These are phyloP conservation scores for Pseudocheirus occidentalis DNA, from an alignment of 2,797 vertebrate species.

Conservation along the genomic window DNA sequence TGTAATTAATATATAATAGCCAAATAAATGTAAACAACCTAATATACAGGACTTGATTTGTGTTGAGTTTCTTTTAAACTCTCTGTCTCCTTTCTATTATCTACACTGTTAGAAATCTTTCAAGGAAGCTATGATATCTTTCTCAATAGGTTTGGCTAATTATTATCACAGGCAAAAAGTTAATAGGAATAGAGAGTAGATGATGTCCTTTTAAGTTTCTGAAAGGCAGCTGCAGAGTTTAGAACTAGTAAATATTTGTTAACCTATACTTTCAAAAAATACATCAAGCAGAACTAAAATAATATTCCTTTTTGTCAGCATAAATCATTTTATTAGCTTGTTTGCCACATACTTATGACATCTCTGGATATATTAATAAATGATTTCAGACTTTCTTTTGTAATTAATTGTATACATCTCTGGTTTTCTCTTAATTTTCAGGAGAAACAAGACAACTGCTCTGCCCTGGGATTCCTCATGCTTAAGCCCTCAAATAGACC, in stretches of 20 bases:
- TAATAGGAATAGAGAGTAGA: neutral
- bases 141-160: neutral
- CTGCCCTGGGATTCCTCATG: neutral
- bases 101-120: neutral
- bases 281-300: neutral
- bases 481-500: neutral
- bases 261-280: neutral
- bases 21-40: constrained; percentile 36
- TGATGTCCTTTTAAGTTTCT: neutral
- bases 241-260: neutral
- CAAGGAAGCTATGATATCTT: neutral
- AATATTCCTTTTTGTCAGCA: neutral
- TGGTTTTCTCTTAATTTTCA: neutral
- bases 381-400: neutral
- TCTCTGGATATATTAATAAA: neutral
- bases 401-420: neutral
- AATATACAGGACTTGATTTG: neutral
- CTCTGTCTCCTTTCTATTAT: neutral
- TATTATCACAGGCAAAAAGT: neutral
- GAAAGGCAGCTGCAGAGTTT: neutral
- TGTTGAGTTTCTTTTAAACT: neutral
- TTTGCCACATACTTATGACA: neutral
- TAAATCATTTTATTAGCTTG: neutral
- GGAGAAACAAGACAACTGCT: neutral
- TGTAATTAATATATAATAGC: neutral